Percentiles rank a stretch among this genome's conserved stretches.
Evolutionary conservation across 2,113 vertebrate genomes (phyloP).

Genomic region (Passer montanus): DNA sequence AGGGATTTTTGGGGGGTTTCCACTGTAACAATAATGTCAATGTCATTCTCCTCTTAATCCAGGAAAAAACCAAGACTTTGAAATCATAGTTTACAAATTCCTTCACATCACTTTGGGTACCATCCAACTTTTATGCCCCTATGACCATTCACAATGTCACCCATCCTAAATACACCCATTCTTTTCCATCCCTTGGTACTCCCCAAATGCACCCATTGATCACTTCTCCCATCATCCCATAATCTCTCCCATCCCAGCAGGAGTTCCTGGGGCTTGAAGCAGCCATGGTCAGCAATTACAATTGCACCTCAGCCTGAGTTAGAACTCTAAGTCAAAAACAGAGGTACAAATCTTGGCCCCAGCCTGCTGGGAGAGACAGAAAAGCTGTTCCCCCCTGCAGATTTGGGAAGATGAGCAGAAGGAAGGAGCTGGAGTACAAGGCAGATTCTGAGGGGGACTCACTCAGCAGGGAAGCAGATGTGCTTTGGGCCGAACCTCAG

Average conservation of each 20-base stretch:
- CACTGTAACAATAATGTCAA: not conserved
- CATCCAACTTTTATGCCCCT: not conserved
- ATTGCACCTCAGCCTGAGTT: not conserved
- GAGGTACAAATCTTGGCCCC: not conserved
- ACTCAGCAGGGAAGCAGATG: not conserved
- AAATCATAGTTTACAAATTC: not conserved
- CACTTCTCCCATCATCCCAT: not conserved
- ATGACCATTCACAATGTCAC: not conserved
- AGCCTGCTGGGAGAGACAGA: not conserved
- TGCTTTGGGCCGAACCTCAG: not conserved
- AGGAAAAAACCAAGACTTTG: not conserved
- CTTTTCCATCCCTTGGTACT: not conserved
- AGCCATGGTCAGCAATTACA: accelerated
- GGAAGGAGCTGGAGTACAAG: not conserved
- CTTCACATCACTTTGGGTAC: not conserved
- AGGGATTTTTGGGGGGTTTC: not conserved
- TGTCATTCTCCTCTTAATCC: not conserved
- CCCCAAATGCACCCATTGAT: not conserved
- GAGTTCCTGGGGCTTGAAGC: not conserved
- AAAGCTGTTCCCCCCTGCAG: not conserved
- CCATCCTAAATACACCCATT: not conserved
- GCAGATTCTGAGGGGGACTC: not conserved
- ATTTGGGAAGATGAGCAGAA: not conserved
- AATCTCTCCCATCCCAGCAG: not conserved
- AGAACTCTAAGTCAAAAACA: not conserved